Percentiles rank a stretch among this genome's conserved stretches.
These are phyloP conservation scores for Sinocyclocheilus anophthalmus DNA, from an alignment of 2,113 vertebrate species.

Conservation along the genomic window DNA sequence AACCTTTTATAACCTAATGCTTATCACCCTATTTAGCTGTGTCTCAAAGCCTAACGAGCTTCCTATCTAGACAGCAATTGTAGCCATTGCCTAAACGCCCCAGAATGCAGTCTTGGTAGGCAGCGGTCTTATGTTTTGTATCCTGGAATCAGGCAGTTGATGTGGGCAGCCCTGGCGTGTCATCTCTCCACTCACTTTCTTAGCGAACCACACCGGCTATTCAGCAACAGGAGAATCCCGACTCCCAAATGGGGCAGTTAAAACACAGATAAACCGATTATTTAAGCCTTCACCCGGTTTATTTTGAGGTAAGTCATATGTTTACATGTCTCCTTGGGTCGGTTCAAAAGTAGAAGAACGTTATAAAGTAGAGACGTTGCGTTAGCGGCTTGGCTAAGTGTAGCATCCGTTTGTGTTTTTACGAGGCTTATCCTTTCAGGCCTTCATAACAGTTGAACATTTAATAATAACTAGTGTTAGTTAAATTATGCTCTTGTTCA, in stretches of 20 bases:
- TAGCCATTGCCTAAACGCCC: neutral
- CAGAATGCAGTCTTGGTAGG: neutral
- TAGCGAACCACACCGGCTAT: conserved; percentile 44
- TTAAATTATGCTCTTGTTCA: neutral
- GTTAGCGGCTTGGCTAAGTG: conserved; percentile 32
- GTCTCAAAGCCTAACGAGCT: neutral
- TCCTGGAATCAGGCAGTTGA: conserved; percentile 30
- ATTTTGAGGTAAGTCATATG: conserved; percentile 51
- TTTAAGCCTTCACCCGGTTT: conserved; percentile 21
- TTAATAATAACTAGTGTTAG: no score
- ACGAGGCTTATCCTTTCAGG: neutral
- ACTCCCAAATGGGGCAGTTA: conserved; percentile 56
- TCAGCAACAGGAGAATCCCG: conserved; percentile 48
- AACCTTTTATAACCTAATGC: no score
- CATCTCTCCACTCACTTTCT: conserved; percentile 26
- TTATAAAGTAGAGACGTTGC: conserved; percentile 18
- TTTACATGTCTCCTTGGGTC: neutral
- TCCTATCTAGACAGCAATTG: neutral
- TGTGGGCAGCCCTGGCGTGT: conserved; percentile 28
- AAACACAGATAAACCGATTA: conserved; percentile 48
- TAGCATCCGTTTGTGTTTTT: conserved; percentile 44
- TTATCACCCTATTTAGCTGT: neutral
- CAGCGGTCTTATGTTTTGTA: neutral
- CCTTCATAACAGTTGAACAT: neutral
- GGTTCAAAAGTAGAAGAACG: neutral